Conservation (phyloP, 2,888 invertebrate species). For the Ptychoptera contaminata region DNA sequence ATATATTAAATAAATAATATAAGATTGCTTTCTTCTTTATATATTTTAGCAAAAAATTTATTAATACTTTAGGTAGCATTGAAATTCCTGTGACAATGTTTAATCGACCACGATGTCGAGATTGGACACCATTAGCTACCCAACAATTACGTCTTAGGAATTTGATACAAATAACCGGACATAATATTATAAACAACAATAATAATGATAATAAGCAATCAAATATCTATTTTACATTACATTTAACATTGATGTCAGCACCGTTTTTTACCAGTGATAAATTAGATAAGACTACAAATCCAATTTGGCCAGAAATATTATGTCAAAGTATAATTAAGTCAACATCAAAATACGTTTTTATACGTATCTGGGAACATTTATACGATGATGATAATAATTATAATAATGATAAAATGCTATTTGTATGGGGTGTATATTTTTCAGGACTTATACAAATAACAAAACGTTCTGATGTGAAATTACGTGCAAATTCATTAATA, state of each 20-base stretch:
- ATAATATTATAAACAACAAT: constrained; percentile 33
- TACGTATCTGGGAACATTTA: constrained; percentile 25
- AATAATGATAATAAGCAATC: constrained; percentile 28
- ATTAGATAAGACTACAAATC: constrained; percentile 46
- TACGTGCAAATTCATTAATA: constrained; percentile 40
- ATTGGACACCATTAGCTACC: constrained; percentile 66
- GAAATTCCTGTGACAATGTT: constrained; percentile 28
- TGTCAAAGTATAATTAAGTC: constrained; percentile 40
- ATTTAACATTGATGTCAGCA: constrained; percentile 63
- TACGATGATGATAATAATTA: not conserved
- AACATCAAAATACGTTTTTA: constrained; percentile 26
- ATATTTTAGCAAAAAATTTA: too few species aligned
- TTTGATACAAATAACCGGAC: constrained; percentile 56
- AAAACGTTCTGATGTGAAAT: constrained; percentile 17
- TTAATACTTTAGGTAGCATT: too few species aligned
- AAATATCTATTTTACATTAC: constrained; percentile 63
- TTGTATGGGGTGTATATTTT: constrained; percentile 75
- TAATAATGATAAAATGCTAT: constrained; percentile 39
- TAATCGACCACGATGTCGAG: constrained; percentile 51
- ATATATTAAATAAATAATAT: too few species aligned
- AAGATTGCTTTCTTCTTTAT: too few species aligned
- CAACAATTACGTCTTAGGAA: constrained; percentile 73
- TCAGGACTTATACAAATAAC: constrained; percentile 59
- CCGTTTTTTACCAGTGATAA: constrained; percentile 74
- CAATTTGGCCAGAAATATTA: constrained; percentile 70